phyloP scores from a whole-genome alignment of 2,888 invertebrate genomes.

The Pristionchus mayeri region DNA sequence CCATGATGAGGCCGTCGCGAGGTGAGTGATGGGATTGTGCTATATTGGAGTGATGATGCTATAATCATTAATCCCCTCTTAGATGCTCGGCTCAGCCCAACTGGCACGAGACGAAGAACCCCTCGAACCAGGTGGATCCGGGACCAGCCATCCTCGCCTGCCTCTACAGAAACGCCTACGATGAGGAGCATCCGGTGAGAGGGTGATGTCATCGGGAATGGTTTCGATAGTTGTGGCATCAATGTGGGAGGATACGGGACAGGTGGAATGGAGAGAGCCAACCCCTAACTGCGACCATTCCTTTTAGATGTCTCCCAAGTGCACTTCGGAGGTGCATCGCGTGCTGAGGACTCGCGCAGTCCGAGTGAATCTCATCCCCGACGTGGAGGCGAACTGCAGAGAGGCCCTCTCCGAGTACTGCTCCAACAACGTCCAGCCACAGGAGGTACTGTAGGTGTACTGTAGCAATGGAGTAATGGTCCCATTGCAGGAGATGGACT shows the following conservation, averaged over 20 bases:
- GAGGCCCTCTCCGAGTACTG: slow-evolving; percentile 89
- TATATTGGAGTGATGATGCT: neutral
- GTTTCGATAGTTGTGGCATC: neutral
- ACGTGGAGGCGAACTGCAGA: slow-evolving; percentile 91
- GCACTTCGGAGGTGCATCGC: slow-evolving; percentile 85
- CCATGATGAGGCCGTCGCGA: slow-evolving; percentile 86
- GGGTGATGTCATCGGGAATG: neutral
- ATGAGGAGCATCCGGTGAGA: slow-evolving; percentile 73
- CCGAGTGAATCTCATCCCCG: slow-evolving; percentile 92
- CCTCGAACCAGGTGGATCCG: slow-evolving; percentile 82
- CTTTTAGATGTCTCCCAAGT: slow-evolving; percentile 79
- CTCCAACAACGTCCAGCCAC: slow-evolving; percentile 81
- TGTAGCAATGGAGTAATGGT: neutral
- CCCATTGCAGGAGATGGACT: slow-evolving; percentile 85
- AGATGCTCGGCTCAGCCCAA: slow-evolving; percentile 72
- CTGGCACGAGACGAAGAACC: slow-evolving; percentile 70
- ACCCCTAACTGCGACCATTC: neutral
- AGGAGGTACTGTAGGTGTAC: slow-evolving; percentile 57
- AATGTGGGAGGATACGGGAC: too few species aligned
- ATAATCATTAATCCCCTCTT: too few species aligned
- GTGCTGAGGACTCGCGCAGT: slow-evolving; percentile 94
- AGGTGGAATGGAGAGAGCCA: too few species aligned
- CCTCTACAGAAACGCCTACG: slow-evolving; percentile 83
- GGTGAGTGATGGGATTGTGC: slow-evolving; percentile 71
- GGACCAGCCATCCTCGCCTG: slow-evolving; percentile 91